These are phyloP conservation scores for Euschistus heros DNA, from an alignment of 1,140 invertebrate genomes.

Conservation along the genomic window DNA sequence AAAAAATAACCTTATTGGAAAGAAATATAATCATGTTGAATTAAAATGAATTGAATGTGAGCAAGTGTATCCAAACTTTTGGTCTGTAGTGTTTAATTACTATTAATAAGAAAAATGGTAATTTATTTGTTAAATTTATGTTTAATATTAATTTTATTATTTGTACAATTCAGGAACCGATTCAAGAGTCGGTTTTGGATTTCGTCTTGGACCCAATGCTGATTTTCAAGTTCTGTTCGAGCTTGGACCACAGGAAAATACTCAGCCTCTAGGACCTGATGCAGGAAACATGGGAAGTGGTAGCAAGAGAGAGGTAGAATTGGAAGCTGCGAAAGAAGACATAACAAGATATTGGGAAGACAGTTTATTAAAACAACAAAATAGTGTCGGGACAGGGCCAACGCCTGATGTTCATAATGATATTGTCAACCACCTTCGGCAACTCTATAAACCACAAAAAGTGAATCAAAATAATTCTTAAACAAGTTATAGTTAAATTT, in stretches of 20 bases:
- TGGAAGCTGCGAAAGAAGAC: background rate
- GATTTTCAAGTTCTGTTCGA: slow-evolving; percentile 68
- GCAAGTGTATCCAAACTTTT: too few species aligned
- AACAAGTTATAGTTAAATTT: too few species aligned
- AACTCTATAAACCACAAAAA: slow-evolving; percentile 24
- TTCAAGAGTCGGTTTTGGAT: slow-evolving; percentile 64
- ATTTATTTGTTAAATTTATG: too few species aligned
- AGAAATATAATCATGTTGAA: too few species aligned
- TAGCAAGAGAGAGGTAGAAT: slow-evolving; percentile 3
- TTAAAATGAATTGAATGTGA: too few species aligned
- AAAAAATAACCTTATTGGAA: too few species aligned
- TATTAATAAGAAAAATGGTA: too few species aligned
- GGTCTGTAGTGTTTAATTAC: too few species aligned
- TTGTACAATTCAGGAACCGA: slow-evolving; percentile 53
- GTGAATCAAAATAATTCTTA: background rate
- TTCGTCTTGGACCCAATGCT: slow-evolving; percentile 63
- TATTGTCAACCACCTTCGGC: slow-evolving; percentile 23
- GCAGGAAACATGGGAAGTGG: background rate
- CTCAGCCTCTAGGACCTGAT: slow-evolving; percentile 41
- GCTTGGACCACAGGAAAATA: slow-evolving; percentile 60
- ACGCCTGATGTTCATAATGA: slow-evolving; percentile 17
- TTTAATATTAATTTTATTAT: slow-evolving; percentile 10
- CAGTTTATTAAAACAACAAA: background rate
- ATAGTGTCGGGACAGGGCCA: background rate
- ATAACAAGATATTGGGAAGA: background rate